These are phyloP conservation scores for Amitus sp. DNA, from an alignment of 2,888 invertebrate genomes.

Conservation along the genomic window DNA sequence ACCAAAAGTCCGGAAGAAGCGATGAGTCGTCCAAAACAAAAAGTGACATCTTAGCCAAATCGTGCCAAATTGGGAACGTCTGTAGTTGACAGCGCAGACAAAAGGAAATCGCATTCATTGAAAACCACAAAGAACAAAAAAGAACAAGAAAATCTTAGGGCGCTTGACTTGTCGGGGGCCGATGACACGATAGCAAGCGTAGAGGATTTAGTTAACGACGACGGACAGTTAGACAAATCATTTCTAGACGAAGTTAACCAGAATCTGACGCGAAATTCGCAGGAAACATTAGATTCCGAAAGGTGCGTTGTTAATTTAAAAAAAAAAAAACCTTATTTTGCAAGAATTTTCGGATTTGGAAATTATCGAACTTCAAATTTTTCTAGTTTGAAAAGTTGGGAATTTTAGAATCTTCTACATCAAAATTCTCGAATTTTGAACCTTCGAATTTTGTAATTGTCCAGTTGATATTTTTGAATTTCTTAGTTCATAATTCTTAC, in stretches of 20 bases:
- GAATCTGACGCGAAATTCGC: constrained; percentile 60
- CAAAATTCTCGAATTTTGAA: no score
- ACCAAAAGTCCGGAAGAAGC: constrained; percentile 36
- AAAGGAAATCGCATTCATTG: constrained; percentile 48
- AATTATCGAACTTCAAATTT: no score
- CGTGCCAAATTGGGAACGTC: constrained; percentile 15
- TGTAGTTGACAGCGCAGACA: constrained; percentile 34
- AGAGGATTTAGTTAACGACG: constrained; percentile 80
- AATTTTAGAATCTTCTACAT: no score
- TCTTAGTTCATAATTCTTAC: no score
- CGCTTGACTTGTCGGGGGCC: constrained; percentile 34
- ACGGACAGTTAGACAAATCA: constrained; percentile 78
- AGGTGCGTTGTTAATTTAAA: constrained; percentile 60
- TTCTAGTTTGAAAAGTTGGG: no score
- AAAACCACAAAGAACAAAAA: constrained; percentile 57
- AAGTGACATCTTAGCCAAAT: constrained; percentile 19
- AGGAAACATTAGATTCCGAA: constrained; percentile 68
- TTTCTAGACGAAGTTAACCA: constrained; percentile 76
- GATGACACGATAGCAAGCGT: constrained; percentile 67
- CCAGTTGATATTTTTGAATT: no score
- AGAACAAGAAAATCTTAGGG: constrained; percentile 57
- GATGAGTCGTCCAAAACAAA: constrained; percentile 25
- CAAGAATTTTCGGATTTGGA: no score
- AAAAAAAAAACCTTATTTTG: constrained; percentile 6
- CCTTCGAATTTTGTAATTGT: no score